These are phyloP conservation scores for Aleiodes testaceus DNA, from an alignment of 2,888 invertebrate genomes.

Conservation along the genomic window DNA sequence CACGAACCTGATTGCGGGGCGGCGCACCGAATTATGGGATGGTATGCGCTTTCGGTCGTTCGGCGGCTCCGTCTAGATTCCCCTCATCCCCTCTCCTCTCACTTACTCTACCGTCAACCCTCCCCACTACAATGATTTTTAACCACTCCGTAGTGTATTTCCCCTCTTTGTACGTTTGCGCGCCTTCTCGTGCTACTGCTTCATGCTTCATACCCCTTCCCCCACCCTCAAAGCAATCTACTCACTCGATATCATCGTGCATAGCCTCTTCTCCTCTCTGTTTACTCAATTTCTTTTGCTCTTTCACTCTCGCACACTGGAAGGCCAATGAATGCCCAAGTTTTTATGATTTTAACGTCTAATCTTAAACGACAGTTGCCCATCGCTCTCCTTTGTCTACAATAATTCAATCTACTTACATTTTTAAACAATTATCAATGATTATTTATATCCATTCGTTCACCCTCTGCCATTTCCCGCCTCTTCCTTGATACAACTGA, in stretches of 20 bases:
- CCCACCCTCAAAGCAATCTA: background rate
- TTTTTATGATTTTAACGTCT: background rate
- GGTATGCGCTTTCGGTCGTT: conserved; percentile 67
- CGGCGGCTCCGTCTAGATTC: conserved; percentile 50
- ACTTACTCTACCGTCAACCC: conserved; percentile 34
- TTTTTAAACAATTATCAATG: background rate
- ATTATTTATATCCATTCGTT: background rate
- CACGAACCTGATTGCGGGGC: conserved; percentile 70
- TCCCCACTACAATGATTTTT: conserved; percentile 45
- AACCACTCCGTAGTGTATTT: conserved; percentile 30
- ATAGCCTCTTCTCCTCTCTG: conserved; percentile 41
- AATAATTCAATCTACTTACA: too few species aligned
- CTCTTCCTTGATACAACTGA: background rate
- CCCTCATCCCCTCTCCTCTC: conserved; percentile 47
- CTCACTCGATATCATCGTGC: conserved; percentile 3
- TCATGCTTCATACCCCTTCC: background rate
- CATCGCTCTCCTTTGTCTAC: too few species aligned
- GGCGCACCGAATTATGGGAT: conserved; percentile 70
- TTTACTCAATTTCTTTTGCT: conserved; percentile 8
- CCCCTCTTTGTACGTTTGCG: conserved; percentile 28
- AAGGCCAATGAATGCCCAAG: conserved; percentile 6
- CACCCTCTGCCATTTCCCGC: conserved; percentile 16
- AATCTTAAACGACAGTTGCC: too few species aligned
- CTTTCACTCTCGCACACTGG: conserved; percentile 19
- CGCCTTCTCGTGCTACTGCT: conserved; percentile 21